Percentiles rank a stretch among this genome's conserved stretches.
Evolutionary conservation across 2,888 invertebrate genomes (phyloP).

Genomic region (Danaus chrysippus): DNA sequence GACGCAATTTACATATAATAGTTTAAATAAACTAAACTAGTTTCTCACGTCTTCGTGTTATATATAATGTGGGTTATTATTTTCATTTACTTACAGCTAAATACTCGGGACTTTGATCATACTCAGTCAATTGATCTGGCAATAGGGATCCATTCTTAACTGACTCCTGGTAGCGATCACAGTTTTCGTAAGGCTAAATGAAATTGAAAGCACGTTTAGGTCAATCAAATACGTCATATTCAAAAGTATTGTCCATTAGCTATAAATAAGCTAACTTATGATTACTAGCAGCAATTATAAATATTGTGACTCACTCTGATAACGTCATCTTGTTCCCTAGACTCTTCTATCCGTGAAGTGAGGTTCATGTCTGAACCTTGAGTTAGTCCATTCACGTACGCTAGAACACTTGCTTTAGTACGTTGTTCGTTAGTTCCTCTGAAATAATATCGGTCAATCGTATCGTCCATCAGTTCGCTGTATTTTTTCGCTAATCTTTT

Average conservation of each 20-base stretch:
- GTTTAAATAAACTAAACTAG: background rate
- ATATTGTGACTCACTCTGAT: constrained; percentile 51
- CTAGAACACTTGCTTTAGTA: constrained; percentile 79
- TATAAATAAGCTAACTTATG: background rate
- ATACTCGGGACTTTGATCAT: constrained; percentile 43
- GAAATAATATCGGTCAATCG: constrained; percentile 76
- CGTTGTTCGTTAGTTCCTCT: constrained; percentile 80
- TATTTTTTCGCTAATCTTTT: constrained; percentile 52
- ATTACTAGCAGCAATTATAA: background rate
- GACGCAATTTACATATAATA: background rate
- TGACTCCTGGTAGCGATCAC: constrained; percentile 66
- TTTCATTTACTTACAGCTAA: constrained; percentile 42
- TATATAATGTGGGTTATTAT: background rate
- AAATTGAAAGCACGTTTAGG: background rate
- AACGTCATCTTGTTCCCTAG: constrained; percentile 49
- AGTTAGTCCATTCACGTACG: constrained; percentile 79
- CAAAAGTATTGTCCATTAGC: background rate
- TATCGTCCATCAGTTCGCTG: constrained; percentile 63
- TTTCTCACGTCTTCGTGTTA: background rate
- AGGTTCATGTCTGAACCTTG: constrained; percentile 46
- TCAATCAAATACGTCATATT: background rate
- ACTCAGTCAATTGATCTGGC: constrained; percentile 44
- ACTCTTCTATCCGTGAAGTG: constrained; percentile 39
- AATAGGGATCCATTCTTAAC: constrained; percentile 50
- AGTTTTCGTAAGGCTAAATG: constrained; percentile 68